A percentile compares a stretch with the other conserved stretches of the same genome.
These are phyloP conservation scores for Odontocolon sp. DNA, from an alignment of 2,888 invertebrate species.

Conservation along the genomic window DNA sequence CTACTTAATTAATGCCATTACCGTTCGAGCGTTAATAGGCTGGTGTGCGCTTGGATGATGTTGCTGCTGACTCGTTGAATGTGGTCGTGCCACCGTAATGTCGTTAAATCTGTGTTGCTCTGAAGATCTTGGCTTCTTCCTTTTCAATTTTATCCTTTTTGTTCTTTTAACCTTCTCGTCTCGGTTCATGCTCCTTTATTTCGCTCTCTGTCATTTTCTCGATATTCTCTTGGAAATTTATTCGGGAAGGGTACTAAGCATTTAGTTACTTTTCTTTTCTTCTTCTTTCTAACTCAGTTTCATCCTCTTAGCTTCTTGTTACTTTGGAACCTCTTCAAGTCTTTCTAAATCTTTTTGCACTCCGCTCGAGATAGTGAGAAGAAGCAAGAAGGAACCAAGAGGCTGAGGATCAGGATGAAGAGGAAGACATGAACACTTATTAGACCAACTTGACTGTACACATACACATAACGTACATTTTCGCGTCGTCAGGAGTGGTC, in stretches of 20 bases:
- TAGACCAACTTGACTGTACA: conserved; percentile 23
- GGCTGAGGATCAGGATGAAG: conserved; percentile 51
- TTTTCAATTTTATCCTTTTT: conserved; percentile 28
- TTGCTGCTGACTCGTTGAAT: neutral
- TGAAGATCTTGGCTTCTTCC: no score
- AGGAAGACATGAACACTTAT: conserved; percentile 54
- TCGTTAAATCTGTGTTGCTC: conserved; percentile 39
- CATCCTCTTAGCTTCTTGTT: conserved; percentile 22
- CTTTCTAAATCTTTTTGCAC: conserved; percentile 32
- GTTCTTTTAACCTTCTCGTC: conserved; percentile 13
- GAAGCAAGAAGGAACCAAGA: neutral
- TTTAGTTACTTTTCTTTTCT: conserved; percentile 24
- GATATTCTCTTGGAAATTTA: neutral
- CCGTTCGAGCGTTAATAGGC: conserved; percentile 60
- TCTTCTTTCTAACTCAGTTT: no score
- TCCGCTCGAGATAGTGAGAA: neutral
- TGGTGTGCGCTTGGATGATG: conserved; percentile 6
- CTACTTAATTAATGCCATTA: conserved; percentile 78
- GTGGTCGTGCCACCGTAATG: neutral
- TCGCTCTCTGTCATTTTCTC: conserved; percentile 7
- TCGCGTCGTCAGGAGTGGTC: conserved; percentile 9
- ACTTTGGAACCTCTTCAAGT: neutral
- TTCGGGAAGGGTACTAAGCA: neutral
- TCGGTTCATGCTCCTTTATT: conserved; percentile 30
- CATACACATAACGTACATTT: conserved; percentile 14